Conservation (phyloP, 2,113 vertebrate species). For the Pogonocichla stellata region DNA sequence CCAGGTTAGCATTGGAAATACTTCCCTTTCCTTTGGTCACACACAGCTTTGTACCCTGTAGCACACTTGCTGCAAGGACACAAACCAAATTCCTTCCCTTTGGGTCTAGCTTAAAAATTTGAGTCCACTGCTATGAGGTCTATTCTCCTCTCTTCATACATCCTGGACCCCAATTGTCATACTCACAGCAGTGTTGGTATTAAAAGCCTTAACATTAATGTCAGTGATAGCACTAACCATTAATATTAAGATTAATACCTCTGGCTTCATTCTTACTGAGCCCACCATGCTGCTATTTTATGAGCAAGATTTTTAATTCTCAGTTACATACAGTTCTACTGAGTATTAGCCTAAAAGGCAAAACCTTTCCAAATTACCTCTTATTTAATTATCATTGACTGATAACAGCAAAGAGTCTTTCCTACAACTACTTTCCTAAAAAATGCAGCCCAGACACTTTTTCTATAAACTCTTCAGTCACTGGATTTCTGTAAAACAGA, state of each 20-base stretch:
- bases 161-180: not conserved
- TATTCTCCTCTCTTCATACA: not conserved
- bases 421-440: not conserved
- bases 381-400: not conserved
- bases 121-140: fast-evolving
- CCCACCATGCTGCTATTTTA: not conserved
- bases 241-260: not conserved
- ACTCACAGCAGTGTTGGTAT: not conserved
- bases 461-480: not conserved
- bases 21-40: not conserved
- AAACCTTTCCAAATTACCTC: not conserved
- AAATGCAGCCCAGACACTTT: not conserved
- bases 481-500: not conserved
- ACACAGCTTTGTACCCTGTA: not conserved
- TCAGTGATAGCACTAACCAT: not conserved
- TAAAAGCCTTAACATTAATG: not conserved
- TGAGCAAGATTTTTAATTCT: not conserved
- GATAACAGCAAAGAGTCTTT: not conserved
- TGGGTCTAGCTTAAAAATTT: not conserved
- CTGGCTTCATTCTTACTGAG: not conserved
- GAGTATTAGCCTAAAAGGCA: not conserved
- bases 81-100: not conserved
- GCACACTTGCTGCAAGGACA: not conserved
- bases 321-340: not conserved
- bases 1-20: not conserved